Base-by-base conservation (phyloP, 2,797 vertebrate species). In the Acanthurus tractus region DNA sequence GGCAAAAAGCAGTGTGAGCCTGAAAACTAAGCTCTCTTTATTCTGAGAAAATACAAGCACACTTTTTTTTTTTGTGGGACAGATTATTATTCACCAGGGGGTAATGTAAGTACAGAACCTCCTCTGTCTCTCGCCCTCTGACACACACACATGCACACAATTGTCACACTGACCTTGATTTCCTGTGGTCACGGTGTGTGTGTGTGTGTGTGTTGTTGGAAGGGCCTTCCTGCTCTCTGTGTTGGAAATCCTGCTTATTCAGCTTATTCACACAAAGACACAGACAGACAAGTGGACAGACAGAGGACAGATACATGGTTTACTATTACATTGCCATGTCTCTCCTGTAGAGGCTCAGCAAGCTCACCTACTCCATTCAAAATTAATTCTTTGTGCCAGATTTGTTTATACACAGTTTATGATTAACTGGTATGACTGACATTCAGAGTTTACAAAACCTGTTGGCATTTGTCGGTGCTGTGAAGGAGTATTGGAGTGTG, bases 91-190 rank as follows among this genome's bases (percentile, higher is more conserved):
- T 84, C 88, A 87, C 76, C 67, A 57, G 70, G 85, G 86, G 81
- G 79, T 83, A 84, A 79, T 48, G 73, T 78, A 75, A 83, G 78
- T 56, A 86, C 72, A 89, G 65, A 79, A 70, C 76, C 74, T 83
- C 70, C 79, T 87, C 85, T 86, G 55, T 87, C 63, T 76, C 57
- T 65, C 57, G 67, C 53, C 34, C 54, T 46, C 80, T 55, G 17
- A 76, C 63, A 63, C 77, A 38, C 18, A 66, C 29, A 9, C 78
- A 79, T n/a, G 53, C 73, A 82, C 77, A 73, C 82, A 74, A 87
- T 91, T 89, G 89, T 90, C 74, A 89, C 64, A 81, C 83, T 92
- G 90, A 90, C 90, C 89, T 92, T 91, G 90, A 91, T 88, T 90
- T 93, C 85, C 84, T 84, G 58, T 40, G 74, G 72, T 63, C 75